Conservation (phyloP, 2,888 invertebrate genomes). For the Dendrolimus pini region DNA sequence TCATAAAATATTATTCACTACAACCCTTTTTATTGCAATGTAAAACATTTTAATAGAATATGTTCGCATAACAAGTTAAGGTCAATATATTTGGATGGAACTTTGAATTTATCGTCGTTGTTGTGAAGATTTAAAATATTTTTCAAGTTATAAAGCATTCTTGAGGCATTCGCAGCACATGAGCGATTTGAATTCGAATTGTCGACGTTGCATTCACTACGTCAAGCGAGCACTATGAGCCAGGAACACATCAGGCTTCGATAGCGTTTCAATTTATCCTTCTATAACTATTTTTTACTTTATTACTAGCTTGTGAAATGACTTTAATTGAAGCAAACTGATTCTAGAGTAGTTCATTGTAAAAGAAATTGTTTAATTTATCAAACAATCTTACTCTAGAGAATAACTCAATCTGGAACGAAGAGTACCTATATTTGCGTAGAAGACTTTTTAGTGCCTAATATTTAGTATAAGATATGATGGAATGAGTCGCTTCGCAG, state of each 20-base stretch:
- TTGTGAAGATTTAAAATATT: slow-evolving; percentile 32
- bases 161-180: slow-evolving; percentile 37
- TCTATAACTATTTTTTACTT: neutral
- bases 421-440: too few species aligned
- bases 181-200: slow-evolving; percentile 39
- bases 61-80: slow-evolving; percentile 17
- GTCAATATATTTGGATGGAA: slow-evolving; percentile 30
- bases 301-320: too few species aligned
- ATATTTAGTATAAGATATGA: too few species aligned
- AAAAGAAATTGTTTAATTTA: too few species aligned
- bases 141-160: slow-evolving; percentile 24
- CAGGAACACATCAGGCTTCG: neutral
- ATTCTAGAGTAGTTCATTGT: too few species aligned
- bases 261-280: neutral
- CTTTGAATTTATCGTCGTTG: slow-evolving; percentile 28
- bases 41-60: slow-evolving; percentile 12
- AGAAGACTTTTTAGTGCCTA: too few species aligned
- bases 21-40: neutral
- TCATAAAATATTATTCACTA: neutral
- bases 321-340: too few species aligned
- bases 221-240: slow-evolving; percentile 1
- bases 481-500: too few species aligned
- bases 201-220: slow-evolving; percentile 8
- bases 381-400: too few species aligned
- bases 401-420: too few species aligned